Evolutionary conservation across 2,113 vertebrate genomes (phyloP), one percentile per base, ranked within the genome.

Genomic region (Salvator merianae): DNA sequence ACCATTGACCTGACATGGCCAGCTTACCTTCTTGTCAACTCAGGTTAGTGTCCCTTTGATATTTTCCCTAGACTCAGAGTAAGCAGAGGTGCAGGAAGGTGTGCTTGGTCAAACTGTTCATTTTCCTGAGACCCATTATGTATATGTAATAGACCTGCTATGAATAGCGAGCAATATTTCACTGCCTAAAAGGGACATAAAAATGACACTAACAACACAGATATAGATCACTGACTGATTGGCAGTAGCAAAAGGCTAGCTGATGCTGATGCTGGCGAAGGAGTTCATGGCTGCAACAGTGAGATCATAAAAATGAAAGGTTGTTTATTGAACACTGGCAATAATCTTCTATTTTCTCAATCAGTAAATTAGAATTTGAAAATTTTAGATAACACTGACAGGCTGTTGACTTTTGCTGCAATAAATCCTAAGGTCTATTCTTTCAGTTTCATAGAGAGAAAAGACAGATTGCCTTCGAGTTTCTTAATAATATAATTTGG

Each of bases 221-320:
- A 86, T 75, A 13, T 5, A 87, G 13, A 84, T 79, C 34, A 77
- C 53, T 82, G 62, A 77, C 53, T 82, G 62, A 40, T 68, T 26
- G 69, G 30, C 79, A 85, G 9, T 59, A 75, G 14, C 22, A 32
- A n/a, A 68, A 79, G 7, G 75, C 62, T 76, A 84, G 66, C 4
- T 63, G 81, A 1, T 0, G 77, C 36, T 84, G 86, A 36, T 82
- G 38, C 30, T 18, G 34, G 38, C 28, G 38, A n/a, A 65, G 55
- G 38, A 86, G 87, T 89, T 93, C 83, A 85, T 68, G 55, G 63
- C 28, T 77, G 78, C 24, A 63, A 79, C 68, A 88, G 90, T 88
- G 87, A 79, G 81, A 83, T 87, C 77, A 79, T 86, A 12, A 71
- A 16, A 79, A 63, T 85, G 63, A 86, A 90, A 82, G 89, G 55